Conservation (phyloP, 2,888 invertebrate genomes). For the Ischnura elegans region DNA sequence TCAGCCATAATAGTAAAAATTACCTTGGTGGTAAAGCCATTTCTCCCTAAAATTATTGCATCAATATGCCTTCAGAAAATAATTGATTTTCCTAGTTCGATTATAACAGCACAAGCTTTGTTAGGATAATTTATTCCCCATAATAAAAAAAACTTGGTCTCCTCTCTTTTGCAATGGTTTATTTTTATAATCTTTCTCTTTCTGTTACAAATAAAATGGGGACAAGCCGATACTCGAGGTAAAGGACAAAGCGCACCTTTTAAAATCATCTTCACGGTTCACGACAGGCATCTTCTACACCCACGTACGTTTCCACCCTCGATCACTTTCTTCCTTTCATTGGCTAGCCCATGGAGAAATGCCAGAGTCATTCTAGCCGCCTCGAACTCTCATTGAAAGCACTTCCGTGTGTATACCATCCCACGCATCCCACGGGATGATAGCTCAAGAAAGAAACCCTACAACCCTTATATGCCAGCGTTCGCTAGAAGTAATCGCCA, state of each 20-base stretch:
- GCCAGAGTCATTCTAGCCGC: neutral
- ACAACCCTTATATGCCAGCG: neutral
- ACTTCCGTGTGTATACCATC: neutral
- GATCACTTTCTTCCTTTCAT: slow-evolving; percentile 21
- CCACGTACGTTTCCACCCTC: neutral
- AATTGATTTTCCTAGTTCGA: too few relatives aligned
- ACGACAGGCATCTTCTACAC: neutral
- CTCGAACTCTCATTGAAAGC: neutral
- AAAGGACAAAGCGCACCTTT: neutral
- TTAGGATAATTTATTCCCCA: too few relatives aligned
- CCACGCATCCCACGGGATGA: neutral
- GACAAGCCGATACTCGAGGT: neutral
- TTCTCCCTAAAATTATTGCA: too few relatives aligned
- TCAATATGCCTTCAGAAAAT: too few relatives aligned
- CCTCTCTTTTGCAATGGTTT: neutral
- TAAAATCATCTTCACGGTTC: neutral
- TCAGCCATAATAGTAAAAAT: too few relatives aligned
- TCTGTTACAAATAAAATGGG: neutral
- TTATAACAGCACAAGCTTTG: too few relatives aligned
- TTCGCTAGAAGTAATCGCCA: neutral
- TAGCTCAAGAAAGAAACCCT: neutral
- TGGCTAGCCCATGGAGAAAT: neutral
- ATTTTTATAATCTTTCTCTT: neutral
- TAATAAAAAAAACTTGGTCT: too few relatives aligned
- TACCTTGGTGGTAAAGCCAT: too few relatives aligned